A percentile compares a stretch with the other conserved stretches of the same genome.
These are phyloP conservation scores for Epistrophe eligans DNA, from an alignment of 2,888 invertebrate genomes.

Conservation along the genomic window DNA sequence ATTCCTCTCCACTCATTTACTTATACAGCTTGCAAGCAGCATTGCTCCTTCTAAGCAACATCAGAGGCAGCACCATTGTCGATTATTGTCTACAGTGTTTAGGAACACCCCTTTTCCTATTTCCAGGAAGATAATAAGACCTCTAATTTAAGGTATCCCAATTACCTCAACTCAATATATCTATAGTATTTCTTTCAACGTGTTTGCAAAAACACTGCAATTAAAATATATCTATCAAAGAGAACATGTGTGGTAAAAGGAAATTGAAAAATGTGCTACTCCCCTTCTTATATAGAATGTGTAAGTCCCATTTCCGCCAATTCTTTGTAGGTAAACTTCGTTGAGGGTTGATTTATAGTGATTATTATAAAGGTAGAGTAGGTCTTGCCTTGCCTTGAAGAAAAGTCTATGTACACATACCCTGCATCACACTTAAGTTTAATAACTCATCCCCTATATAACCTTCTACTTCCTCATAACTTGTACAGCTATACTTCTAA, in stretches of 20 bases:
- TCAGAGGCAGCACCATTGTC: too few species aligned
- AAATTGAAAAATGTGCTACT: constrained; percentile 11
- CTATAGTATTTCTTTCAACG: too few species aligned
- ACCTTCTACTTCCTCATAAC: neutral
- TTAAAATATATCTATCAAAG: neutral
- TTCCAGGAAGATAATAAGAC: too few species aligned
- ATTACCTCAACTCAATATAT: neutral
- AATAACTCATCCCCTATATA: neutral
- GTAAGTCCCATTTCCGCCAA: constrained; percentile 30
- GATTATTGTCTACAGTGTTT: too few species aligned
- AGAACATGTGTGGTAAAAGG: constrained; percentile 1
- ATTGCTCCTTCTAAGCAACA: too few species aligned
- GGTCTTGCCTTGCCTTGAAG: neutral
- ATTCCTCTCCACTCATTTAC: too few species aligned
- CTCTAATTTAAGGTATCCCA: neutral
- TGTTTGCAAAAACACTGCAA: neutral
- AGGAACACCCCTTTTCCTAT: too few species aligned
- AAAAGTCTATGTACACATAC: too few species aligned
- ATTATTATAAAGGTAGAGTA: constrained; percentile 14
- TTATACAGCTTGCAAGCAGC: too few species aligned
- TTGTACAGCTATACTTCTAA: neutral
- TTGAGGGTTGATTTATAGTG: constrained; percentile 18
- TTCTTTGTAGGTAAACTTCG: neutral
- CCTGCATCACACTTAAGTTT: too few species aligned
- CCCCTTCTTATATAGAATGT: neutral